Conservation (phyloP, 2,888 invertebrate species). For the Branchipolynoe longqiensis region DNA sequence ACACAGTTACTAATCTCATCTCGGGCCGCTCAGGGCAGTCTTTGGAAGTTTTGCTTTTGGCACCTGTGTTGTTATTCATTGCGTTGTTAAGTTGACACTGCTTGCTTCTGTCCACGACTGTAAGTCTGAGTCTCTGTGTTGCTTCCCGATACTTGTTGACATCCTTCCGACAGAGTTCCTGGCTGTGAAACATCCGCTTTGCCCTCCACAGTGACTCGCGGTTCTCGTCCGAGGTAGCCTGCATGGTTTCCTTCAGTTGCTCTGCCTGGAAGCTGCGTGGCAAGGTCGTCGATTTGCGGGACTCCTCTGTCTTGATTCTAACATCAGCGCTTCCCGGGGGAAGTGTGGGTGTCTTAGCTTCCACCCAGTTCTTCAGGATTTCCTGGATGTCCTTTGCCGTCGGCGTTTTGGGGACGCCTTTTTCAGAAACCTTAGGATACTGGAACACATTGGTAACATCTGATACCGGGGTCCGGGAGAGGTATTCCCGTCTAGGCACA, state of each 20-base stretch:
- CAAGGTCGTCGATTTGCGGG: background rate
- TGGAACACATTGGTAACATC: constrained; percentile 22
- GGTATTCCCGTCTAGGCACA: background rate
- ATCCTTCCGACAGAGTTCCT: constrained; percentile 17
- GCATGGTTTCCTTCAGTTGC: background rate
- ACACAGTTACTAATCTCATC: background rate
- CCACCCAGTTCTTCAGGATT: constrained; percentile 39
- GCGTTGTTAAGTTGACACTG: background rate
- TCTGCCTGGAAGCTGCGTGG: background rate
- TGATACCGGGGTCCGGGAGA: background rate
- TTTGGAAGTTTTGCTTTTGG: background rate
- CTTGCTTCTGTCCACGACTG: background rate
- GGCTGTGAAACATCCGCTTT: constrained; percentile 11
- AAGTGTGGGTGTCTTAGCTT: constrained; percentile 23
- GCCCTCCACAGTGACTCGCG: background rate
- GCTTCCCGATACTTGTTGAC: background rate
- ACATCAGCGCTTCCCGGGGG: background rate
- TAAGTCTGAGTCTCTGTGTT: background rate
- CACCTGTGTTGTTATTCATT: background rate
- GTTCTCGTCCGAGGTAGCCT: background rate
- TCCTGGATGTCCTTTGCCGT: constrained; percentile 37
- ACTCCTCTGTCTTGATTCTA: background rate
- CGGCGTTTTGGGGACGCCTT: constrained; percentile 9
- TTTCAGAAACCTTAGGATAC: background rate
- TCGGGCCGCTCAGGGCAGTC: background rate